Evolutionary conservation across 2,797 vertebrate genomes (phyloP).

Genomic region (Rhynchonycteris naso): DNA sequence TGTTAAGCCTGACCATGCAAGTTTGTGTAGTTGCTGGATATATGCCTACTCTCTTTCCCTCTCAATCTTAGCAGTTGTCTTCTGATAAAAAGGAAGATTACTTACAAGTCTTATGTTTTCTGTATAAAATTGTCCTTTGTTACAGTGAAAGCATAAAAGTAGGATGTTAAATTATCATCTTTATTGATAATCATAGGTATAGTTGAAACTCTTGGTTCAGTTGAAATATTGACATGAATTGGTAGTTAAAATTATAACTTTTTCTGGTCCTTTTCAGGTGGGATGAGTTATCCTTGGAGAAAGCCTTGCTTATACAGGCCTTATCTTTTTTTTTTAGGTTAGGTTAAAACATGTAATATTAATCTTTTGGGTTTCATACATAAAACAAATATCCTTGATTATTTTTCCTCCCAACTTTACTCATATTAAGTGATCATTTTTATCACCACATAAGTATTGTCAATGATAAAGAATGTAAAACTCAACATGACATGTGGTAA

Average conservation of each 20-base stretch:
- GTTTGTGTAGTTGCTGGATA: background rate
- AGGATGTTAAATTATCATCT: background rate
- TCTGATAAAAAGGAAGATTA: background rate
- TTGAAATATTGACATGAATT: background rate
- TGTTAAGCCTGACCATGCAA: background rate
- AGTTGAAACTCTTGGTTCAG: background rate
- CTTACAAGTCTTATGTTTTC: background rate
- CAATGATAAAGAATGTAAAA: slow-evolving; percentile 1
- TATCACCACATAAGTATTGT: background rate
- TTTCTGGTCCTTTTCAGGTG: background rate
- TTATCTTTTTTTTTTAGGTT: slow-evolving; percentile 2
- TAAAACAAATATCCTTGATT: background rate
- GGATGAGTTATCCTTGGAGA: background rate
- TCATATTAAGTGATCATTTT: background rate
- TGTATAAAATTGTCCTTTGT: background rate
- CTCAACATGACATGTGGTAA: background rate
- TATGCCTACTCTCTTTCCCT: background rate
- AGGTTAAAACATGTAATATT: slow-evolving; percentile 9
- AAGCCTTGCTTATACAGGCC: background rate
- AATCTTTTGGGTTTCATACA: too few species aligned
- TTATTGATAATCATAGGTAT: background rate
- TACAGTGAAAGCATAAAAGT: background rate
- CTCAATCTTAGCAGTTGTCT: background rate
- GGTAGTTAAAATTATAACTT: background rate
- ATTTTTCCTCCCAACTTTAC: background rate